Conservation (phyloP, 2,797 vertebrate genomes). For the Champsocephalus gunnari region DNA sequence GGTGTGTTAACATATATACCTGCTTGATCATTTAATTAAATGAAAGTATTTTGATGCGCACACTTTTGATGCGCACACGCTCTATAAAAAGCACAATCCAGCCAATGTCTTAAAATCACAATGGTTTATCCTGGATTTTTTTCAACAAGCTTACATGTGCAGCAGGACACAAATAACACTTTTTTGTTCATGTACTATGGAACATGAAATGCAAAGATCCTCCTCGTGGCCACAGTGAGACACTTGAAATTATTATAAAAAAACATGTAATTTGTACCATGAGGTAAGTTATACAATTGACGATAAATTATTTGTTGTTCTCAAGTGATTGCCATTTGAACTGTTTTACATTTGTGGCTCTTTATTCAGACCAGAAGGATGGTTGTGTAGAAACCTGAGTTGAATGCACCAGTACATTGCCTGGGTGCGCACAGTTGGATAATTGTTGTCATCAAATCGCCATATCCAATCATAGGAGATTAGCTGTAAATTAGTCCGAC, state of each 20-base stretch:
- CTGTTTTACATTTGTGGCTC: slow-evolving; percentile 28
- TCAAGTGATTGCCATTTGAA: slow-evolving; percentile 46
- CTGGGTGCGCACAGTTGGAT: slow-evolving; percentile 24
- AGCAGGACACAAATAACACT: slow-evolving; percentile 63
- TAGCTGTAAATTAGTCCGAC: slow-evolving; percentile 49
- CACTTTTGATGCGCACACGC: not conserved
- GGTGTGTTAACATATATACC: slow-evolving; percentile 38
- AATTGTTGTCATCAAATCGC: slow-evolving; percentile 53
- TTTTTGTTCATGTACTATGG: slow-evolving; percentile 47
- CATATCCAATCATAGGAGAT: slow-evolving; percentile 57
- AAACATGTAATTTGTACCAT: slow-evolving; percentile 47
- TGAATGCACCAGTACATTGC: slow-evolving; percentile 9
- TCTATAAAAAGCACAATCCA: too few relatives aligned
- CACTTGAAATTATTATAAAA: slow-evolving; percentile 57
- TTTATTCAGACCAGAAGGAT: slow-evolving; percentile 28
- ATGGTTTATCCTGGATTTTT: slow-evolving; percentile 38
- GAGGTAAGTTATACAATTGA: slow-evolving; percentile 25
- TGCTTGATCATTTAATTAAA: slow-evolving; percentile 39
- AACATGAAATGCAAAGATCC: slow-evolving; percentile 77
- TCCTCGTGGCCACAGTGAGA: slow-evolving; percentile 33
- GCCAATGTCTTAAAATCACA: not conserved
- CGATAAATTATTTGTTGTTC: slow-evolving; percentile 38
- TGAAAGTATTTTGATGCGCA: not conserved
- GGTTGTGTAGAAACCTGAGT: slow-evolving; percentile 17
- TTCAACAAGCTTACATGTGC: slow-evolving; percentile 58